Evolutionary conservation across 2,113 vertebrate genomes (phyloP).

Genomic region (Laticauda laticaudata): DNA sequence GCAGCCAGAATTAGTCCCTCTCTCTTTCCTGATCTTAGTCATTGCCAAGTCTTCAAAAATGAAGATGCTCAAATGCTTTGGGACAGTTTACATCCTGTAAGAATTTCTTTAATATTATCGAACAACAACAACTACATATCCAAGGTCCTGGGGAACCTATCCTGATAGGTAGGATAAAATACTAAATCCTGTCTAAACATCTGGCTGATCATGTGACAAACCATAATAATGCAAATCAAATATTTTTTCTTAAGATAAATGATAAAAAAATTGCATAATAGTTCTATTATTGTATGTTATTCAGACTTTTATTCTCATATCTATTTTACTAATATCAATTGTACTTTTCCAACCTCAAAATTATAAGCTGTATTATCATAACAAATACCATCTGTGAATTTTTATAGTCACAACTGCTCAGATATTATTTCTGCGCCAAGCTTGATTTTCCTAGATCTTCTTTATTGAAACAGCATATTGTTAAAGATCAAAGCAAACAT

Average conservation of each 20-base stretch:
- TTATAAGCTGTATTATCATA: slow-evolving; percentile 37
- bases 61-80: not conserved
- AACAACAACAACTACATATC: not conserved
- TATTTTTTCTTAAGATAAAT: not conserved
- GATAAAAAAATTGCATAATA: not conserved
- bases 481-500: slow-evolving; percentile 40
- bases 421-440: slow-evolving; percentile 39
- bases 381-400: slow-evolving; percentile 38
- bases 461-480: not conserved
- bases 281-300: not conserved
- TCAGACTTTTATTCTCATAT: not conserved
- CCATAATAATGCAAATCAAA: not conserved
- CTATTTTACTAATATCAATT: fast-evolving
- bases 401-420: slow-evolving; percentile 31
- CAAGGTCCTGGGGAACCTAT: not conserved
- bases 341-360: slow-evolving; percentile 9
- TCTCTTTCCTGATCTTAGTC: not conserved
- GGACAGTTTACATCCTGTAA: not conserved
- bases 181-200: not conserved
- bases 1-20: too few species aligned
- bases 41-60: not conserved
- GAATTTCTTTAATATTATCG: not conserved
- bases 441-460: not conserved
- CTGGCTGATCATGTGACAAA: not conserved
- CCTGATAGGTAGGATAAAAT: not conserved